These are phyloP conservation scores for Chlamydotis undulata DNA, from an alignment of 2,113 vertebrate species.

Conservation along the genomic window DNA sequence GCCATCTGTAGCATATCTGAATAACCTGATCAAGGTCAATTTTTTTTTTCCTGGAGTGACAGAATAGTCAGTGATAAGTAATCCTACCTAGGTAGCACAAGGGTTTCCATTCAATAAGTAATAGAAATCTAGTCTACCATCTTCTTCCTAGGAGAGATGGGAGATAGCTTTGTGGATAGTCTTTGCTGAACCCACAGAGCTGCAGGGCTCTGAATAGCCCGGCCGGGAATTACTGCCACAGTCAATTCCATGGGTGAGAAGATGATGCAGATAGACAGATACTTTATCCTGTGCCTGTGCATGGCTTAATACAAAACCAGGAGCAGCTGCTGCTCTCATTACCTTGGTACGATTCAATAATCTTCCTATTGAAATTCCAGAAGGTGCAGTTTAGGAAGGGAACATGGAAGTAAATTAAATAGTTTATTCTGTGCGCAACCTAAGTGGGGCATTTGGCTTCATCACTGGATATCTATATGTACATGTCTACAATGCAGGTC, in stretches of 20 bases:
- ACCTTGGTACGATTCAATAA: neutral
- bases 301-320: neutral
- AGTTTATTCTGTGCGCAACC: neutral
- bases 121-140: neutral
- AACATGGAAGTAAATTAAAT: neutral
- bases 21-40: neutral
- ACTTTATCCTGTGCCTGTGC: neutral
- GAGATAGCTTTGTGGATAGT: neutral
- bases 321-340: neutral
- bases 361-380: neutral
- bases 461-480: neutral
- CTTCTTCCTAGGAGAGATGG: neutral
- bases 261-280: neutral
- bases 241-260: neutral
- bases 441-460: neutral
- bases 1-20: neutral
- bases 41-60: neutral
- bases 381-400: neutral
- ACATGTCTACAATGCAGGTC: neutral
- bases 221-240: neutral
- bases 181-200: neutral
- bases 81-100: neutral
- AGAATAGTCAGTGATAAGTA: neutral
- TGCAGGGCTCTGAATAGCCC: neutral
- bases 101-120: neutral